Base-by-base conservation (phyloP, 2,797 vertebrate species). In the Rhinoraja longicauda region DNA sequence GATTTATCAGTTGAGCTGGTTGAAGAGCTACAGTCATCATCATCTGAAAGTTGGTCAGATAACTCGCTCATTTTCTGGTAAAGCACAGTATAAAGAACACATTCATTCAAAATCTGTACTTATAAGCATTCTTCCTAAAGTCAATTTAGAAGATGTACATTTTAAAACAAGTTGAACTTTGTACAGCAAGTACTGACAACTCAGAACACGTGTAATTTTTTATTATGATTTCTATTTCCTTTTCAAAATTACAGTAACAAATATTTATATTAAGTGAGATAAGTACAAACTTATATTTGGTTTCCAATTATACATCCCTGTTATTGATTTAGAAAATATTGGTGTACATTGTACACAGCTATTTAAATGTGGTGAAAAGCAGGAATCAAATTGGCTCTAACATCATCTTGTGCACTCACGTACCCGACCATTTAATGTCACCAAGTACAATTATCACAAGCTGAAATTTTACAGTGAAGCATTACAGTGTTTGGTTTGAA, bases 1-100 rank as follows among this genome's bases (percentile, higher is more conserved):
- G 97, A 98, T 86, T 97, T 98, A 77, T 99, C 98, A 24, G 97
- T 98, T 93, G 98, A 99, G 95, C 98, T 98, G 93, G 98, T 97
- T 92, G 98, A 99, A 93, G 98, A 99, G 94, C 96, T 97, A 93
- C 97, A 96, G 64, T 99, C 98, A 59, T 98, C 97, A 64, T 97
- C 97, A 93, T 98, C 98, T 76, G 97, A 98, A 24, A 94, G 95
- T 93, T 94, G 96, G 93, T 94, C 95, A 29, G 67, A 82, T 93
- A 88, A 93, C 45, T 93, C 77, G 92, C n/a, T 95, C 93, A 93
- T 96, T 93, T 94, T 94, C 96, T 97, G 39, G 39, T 39, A 92
- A 75, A 75, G 72, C 72, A n/a, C n/a, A 24, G 39, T 53, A 73
- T 4, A 92, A 73, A 72, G 12, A 72, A 72, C 53, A 53, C 10